Percentiles rank a stretch among this genome's conserved stretches.
Conservation (phyloP, 1,140 invertebrate species). For the Sarcophaga bullata region DNA sequence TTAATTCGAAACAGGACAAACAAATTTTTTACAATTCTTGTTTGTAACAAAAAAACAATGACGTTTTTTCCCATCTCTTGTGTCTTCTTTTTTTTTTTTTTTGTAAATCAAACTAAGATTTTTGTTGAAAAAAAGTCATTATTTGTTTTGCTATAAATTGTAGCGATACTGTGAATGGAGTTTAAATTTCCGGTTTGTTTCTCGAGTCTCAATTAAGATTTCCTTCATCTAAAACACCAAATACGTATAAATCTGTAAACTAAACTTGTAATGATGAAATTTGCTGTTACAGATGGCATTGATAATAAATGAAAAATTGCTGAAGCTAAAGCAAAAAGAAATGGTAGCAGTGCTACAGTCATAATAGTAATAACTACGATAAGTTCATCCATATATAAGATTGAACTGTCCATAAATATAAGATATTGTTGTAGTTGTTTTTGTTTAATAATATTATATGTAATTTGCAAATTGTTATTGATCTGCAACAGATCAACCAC, state of each 20-base stretch:
- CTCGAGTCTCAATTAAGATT: conserved; percentile 58
- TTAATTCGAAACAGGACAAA: background rate
- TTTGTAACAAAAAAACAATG: conserved; percentile 30
- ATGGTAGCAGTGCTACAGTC: conserved; percentile 10
- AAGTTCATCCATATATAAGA: background rate
- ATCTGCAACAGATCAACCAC: conserved; percentile 56
- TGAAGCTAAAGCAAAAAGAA: conserved; percentile 27
- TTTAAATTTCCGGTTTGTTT: conserved; percentile 29
- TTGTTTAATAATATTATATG: conserved; percentile 2
- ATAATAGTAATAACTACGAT: conserved; percentile 24
- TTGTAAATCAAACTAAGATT: background rate
- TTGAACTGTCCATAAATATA: conserved; percentile 24
- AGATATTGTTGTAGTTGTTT: background rate
- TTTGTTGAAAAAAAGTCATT: conserved; percentile 34
- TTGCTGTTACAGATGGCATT: conserved; percentile 34
- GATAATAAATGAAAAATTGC: conserved; percentile 28
- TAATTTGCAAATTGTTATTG: conserved; percentile 54
- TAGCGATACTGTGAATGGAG: conserved; percentile 10
- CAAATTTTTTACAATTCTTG: conserved; percentile 12
- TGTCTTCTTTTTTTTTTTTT: conserved; percentile 12
- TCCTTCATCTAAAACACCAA: conserved; percentile 66
- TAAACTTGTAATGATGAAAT: conserved; percentile 47
- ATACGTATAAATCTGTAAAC: conserved; percentile 63
- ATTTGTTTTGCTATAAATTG: conserved; percentile 31
- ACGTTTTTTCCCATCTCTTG: background rate